Percentiles rank a stretch among this genome's conserved stretches.
These are phyloP conservation scores for Hartigia nigra DNA, from an alignment of 2,888 invertebrate genomes.

Conservation along the genomic window DNA sequence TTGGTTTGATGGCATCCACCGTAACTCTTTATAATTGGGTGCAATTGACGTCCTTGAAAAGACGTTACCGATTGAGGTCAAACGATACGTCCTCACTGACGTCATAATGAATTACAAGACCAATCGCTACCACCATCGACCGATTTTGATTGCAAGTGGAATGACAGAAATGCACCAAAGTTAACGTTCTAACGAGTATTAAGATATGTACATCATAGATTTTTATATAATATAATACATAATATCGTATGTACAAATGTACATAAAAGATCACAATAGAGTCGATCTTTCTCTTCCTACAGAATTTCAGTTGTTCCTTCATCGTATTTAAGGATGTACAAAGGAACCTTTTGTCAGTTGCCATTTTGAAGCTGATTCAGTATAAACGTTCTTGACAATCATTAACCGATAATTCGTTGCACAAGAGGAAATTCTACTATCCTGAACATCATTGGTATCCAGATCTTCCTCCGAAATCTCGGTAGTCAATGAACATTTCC, in stretches of 20 bases:
- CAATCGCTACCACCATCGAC: background rate
- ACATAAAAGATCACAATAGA: background rate
- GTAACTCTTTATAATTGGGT: conserved; percentile 29
- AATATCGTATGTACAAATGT: background rate
- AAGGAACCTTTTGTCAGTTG: background rate
- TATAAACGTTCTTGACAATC: background rate
- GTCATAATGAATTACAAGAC: conserved; percentile 1
- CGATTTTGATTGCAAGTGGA: background rate
- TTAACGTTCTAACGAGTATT: background rate
- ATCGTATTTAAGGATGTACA: background rate
- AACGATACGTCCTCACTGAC: conserved; percentile 31
- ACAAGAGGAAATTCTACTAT: background rate
- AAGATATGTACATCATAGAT: background rate
- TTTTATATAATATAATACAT: background rate
- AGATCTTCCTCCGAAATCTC: background rate
- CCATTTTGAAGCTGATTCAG: background rate
- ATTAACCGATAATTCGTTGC: background rate
- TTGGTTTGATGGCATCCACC: background rate
- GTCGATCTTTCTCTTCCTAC: background rate
- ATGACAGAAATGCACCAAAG: background rate
- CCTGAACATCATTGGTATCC: background rate
- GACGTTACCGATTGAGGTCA: conserved; percentile 40
- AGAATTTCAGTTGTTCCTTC: background rate
- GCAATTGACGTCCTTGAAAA: conserved; percentile 41
- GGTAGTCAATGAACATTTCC: background rate